Conservation (phyloP, 2,797 vertebrate species). For the Cyclopterus lumpus region DNA sequence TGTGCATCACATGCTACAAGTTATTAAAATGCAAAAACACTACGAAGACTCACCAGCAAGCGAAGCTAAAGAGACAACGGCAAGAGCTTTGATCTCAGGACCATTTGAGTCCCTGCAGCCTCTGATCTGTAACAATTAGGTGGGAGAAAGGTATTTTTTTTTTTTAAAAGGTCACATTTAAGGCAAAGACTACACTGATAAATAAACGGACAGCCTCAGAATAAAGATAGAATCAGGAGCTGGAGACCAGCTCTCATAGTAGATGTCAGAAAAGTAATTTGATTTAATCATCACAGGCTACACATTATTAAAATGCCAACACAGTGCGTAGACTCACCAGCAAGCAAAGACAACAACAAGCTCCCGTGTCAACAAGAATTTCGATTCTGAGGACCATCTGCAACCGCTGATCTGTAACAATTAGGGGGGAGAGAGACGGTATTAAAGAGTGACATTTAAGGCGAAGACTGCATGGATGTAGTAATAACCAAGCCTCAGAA, state of each 20-base stretch:
- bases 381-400: neutral
- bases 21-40: accelerated
- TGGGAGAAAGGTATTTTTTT: accelerated
- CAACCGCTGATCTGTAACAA: neutral
- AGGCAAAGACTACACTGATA: neutral
- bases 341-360: neutral
- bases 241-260: conserved; percentile 70
- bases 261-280: conserved; percentile 79
- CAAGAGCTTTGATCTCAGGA: neutral
- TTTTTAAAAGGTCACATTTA: neutral
- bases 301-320: neutral
- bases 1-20: conserved; percentile 65
- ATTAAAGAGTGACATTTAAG: neutral
- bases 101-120: too few relatives aligned
- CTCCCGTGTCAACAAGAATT: neutral
- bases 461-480: neutral
- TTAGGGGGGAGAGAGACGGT: too few relatives aligned
- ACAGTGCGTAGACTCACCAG: conserved; percentile 6
- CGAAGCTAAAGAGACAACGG: neutral
- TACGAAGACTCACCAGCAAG: conserved; percentile 7
- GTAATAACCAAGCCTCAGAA: conserved; percentile 46
- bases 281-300: conserved; percentile 66
- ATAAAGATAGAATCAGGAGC: conserved; percentile 71
- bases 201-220: conserved; percentile 50
- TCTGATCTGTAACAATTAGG: neutral